Evolutionary conservation across 2,113 vertebrate species (phyloP), one percentile per base, ranked within the genome.

Genomic region (Oreocharis arfaki): DNA sequence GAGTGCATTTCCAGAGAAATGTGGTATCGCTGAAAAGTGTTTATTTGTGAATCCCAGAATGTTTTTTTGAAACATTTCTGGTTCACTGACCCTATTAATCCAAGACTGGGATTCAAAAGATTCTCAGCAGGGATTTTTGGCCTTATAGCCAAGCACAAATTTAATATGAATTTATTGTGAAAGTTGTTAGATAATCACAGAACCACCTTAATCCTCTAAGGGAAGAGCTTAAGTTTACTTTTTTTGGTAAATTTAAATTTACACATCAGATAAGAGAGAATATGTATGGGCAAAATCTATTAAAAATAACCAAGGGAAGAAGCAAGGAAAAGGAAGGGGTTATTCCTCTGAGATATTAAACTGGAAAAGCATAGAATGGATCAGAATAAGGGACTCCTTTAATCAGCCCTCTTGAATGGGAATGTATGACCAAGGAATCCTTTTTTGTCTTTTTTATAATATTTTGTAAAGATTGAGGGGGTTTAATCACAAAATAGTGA

Each of bases 401-500:
- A 94, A 78, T 92, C 49, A 88, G 11, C 13, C 3, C 13, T 74
- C 47, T 87, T 47, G 73, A 95, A 57, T 57, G 63, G 68, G 16
- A 91, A 60, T 22, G 13, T 56, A 56, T 68, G 80, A 88, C 85
- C 46, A 77, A 86, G 42, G 47, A 95, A 87, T 89, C 22, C 12
- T 77, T 84, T 92, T 75, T 39, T 86, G 32, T 68, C 21, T n/a
- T n/a, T n/a, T n/a, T n/a, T n/a, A n/a, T n/a, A n/a, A n/a, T n/a
- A n/a, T n/a, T n/a, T n/a, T 76, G 28, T 79, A 60, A 94, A 84
- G 64, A 89, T 89, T 68, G 74, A 89, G 87, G 9, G 7, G 6
- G 27, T 79, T 85, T 91, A 94, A 87, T 91, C 81, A 94, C 44
- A 82, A 85, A 80, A 83, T 81, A 81, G 47, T 60, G 64, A 71